Evolutionary conservation across 1,140 invertebrate genomes (phyloP).

Genomic region (Euura lappo): DNA sequence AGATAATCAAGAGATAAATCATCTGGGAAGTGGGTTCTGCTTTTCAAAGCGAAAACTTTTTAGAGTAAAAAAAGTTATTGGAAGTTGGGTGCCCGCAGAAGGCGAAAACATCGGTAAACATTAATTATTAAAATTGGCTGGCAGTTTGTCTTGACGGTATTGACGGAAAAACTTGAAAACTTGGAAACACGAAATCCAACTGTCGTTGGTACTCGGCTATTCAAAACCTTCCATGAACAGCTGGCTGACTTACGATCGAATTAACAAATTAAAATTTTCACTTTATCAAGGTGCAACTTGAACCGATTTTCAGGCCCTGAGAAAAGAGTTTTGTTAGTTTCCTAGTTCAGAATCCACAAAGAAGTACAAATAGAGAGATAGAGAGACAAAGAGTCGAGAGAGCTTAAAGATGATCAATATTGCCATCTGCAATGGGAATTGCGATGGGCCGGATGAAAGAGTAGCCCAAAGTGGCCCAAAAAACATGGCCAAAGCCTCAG

Average conservation of each 20-base stretch:
- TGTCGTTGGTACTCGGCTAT: neutral
- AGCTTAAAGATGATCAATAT: constrained; percentile 29
- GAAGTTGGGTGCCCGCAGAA: neutral
- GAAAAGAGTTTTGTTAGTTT: neutral
- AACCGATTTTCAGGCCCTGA: neutral
- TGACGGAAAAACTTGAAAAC: constrained; percentile 22
- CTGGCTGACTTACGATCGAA: neutral
- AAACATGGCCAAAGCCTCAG: too few relatives aligned
- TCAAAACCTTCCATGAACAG: neutral
- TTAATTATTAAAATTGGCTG: constrained; percentile 30
- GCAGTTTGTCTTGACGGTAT: constrained; percentile 22
- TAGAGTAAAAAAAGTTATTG: neutral
- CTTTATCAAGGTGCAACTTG: neutral
- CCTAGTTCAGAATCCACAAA: constrained; percentile 12
- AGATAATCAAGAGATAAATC: constrained; percentile 8
- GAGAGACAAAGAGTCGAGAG: constrained; percentile 11
- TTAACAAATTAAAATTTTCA: neutral
- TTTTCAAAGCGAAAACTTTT: too few relatives aligned
- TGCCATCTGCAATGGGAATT: constrained; percentile 30
- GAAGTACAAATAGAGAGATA: constrained; percentile 6
- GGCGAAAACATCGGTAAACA: constrained; percentile 23
- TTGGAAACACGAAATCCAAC: constrained; percentile 9
- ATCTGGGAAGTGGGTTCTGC: neutral
- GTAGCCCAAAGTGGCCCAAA: neutral
- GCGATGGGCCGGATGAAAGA: constrained; percentile 21